phyloP scores from a whole-genome alignment of 2,888 invertebrate genomes.

The Euphydryas editha region DNA sequence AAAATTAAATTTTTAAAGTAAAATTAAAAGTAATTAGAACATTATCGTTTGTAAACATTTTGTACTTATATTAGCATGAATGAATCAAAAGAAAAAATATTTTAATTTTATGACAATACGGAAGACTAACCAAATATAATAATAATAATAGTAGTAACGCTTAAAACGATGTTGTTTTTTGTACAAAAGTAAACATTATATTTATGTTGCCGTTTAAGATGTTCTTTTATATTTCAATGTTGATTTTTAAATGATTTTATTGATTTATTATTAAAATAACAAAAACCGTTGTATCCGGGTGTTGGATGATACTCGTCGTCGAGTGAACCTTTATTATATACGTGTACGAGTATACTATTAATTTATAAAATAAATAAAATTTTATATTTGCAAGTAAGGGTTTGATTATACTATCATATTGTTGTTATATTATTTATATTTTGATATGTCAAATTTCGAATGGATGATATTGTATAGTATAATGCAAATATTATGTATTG shows the following conservation, averaged over 20 bases:
- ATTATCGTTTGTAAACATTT: background rate
- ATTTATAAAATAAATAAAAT: constrained; percentile 11
- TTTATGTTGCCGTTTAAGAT: constrained; percentile 13
- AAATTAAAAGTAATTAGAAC: too few relatives aligned
- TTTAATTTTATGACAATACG: background rate
- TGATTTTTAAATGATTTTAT: constrained; percentile 22
- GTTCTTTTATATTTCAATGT: constrained; percentile 12
- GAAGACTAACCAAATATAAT: background rate
- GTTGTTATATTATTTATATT: too few relatives aligned
- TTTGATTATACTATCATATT: too few relatives aligned
- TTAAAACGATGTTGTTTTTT: constrained; percentile 13
- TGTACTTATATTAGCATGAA: background rate
- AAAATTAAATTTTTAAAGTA: too few relatives aligned
- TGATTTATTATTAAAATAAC: constrained; percentile 28
- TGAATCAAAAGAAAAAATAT: background rate
- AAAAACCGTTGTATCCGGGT: constrained; percentile 23
- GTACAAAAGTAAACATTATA: constrained; percentile 9
- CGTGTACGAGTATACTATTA: constrained; percentile 6
- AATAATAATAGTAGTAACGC: background rate
- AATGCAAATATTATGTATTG: too few relatives aligned
- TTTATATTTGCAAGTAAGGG: constrained; percentile 5
- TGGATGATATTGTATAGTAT: too few relatives aligned
- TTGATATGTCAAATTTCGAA: too few relatives aligned
- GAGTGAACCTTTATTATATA: constrained; percentile 2
- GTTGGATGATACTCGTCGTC: constrained; percentile 18